phyloP scores from a whole-genome alignment of 2,797 vertebrate genomes.

The Acridotheres tristis region DNA sequence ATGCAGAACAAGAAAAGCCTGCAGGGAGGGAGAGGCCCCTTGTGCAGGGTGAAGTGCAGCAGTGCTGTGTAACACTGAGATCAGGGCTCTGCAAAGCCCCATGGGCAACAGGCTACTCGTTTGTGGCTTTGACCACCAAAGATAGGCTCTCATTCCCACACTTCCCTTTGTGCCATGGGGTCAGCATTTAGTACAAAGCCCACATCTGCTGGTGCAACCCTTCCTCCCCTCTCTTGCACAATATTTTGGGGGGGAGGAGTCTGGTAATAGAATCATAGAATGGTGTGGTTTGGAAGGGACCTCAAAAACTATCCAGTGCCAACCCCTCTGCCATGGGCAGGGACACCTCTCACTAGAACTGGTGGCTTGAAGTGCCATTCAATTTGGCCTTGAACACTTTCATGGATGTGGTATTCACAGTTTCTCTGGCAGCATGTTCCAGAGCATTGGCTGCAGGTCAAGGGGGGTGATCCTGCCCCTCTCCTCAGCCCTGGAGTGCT shows the following conservation, averaged over 20 bases:
- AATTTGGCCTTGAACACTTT: not conserved
- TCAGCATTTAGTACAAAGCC: not conserved
- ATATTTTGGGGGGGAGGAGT: fast-evolving
- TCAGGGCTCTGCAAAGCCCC: not conserved
- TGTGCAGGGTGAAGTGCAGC: not conserved
- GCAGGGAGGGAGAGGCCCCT: not conserved
- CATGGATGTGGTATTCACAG: not conserved
- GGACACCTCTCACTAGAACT: not conserved
- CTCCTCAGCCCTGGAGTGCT: not conserved
- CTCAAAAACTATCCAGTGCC: not conserved
- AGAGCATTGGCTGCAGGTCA: not conserved
- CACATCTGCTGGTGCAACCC: not conserved
- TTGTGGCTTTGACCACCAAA: not conserved
- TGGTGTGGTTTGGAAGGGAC: not conserved
- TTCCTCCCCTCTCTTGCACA: not conserved
- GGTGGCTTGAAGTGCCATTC: not conserved
- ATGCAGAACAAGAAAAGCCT: not conserved
- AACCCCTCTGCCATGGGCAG: not conserved
- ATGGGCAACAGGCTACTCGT: not conserved
- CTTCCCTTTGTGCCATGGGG: not conserved
- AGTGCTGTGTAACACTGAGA: not conserved
- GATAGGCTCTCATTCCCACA: fast-evolving
- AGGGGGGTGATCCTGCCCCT: not conserved
- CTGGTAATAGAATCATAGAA: not conserved
- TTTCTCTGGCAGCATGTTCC: not conserved